Conservation (phyloP, 2,113 vertebrate genomes). For the Nibea coibor region DNA sequence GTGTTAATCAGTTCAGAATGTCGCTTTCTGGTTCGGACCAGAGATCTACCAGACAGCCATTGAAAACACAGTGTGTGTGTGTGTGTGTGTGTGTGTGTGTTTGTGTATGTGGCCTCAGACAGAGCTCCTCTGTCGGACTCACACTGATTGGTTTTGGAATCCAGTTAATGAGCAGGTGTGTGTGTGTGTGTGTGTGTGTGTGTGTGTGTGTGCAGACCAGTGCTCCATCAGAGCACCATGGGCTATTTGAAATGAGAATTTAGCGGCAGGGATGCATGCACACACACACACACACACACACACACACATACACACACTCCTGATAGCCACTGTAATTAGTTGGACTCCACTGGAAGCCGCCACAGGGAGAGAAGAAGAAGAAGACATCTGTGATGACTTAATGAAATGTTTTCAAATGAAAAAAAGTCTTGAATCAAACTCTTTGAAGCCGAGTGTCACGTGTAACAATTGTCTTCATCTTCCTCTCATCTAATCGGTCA, state of each 20-base stretch:
- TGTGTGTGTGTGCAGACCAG: conserved; percentile 52
- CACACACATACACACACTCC: conserved; percentile 39
- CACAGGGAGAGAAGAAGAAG: conserved; percentile 61
- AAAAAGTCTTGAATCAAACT: conserved; percentile 26
- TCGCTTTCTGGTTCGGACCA: conserved; percentile 32
- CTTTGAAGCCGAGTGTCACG: neutral
- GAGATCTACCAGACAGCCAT: conserved; percentile 35
- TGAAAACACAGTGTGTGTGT: conserved; percentile 24
- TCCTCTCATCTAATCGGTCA: no score
- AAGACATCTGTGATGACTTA: conserved; percentile 69
- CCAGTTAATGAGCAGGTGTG: conserved; percentile 75
- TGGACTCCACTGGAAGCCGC: conserved; percentile 77
- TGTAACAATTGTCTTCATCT: no score
- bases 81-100: conserved; percentile 39
- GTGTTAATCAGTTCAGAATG: conserved; percentile 39
- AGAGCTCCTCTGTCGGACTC: conserved; percentile 64
- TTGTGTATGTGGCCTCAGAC: conserved; percentile 47
- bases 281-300: conserved; percentile 42
- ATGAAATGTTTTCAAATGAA: conserved; percentile 62
- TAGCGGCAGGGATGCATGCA: conserved; percentile 64
- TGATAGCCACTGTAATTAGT: conserved; percentile 83
- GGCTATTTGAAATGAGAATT: conserved; percentile 83
- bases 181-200: conserved; percentile 58
- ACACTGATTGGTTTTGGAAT: conserved; percentile 73
- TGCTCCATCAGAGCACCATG: conserved; percentile 74